These are phyloP conservation scores for Hyposoter didymator DNA, from an alignment of 2,888 invertebrate species.

Conservation along the genomic window DNA sequence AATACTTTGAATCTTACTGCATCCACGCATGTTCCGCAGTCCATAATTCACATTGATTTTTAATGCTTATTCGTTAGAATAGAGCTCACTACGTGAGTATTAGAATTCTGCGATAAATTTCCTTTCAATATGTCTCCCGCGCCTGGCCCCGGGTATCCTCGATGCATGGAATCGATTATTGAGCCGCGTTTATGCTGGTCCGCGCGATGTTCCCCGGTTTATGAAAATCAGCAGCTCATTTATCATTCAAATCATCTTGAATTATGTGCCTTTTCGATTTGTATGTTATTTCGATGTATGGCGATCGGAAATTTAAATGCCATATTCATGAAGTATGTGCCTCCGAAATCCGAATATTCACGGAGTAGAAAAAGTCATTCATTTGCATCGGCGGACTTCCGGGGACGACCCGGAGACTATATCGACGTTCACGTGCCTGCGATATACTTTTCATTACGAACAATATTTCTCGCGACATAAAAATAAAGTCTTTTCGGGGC, in stretches of 20 bases:
- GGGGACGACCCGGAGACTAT: neutral
- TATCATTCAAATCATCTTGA: conserved; percentile 56
- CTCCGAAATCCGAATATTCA: neutral
- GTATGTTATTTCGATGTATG: conserved; percentile 35
- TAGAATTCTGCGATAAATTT: conserved; percentile 37
- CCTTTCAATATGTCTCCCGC: conserved; percentile 8
- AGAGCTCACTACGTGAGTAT: neutral
- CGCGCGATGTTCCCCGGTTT: conserved; percentile 11
- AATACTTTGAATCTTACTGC: conserved; percentile 22
- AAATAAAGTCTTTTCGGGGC: neutral
- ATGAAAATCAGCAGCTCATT: conserved; percentile 43
- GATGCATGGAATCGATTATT: conserved; percentile 41
- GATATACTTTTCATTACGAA: neutral
- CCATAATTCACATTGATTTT: conserved; percentile 19
- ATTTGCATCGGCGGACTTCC: conserved; percentile 14
- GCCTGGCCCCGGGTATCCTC: neutral
- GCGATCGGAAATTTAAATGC: conserved; percentile 39
- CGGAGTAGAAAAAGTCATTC: neutral
- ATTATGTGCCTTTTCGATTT: conserved; percentile 38
- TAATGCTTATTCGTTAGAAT: neutral
- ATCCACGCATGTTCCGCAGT: neutral
- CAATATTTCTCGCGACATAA: neutral
- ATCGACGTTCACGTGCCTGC: too few relatives aligned
- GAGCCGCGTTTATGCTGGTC: conserved; percentile 12
- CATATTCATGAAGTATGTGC: conserved; percentile 1